Evolutionary conservation across 2,113 vertebrate genomes (phyloP), one percentile per base, ranked within the genome.

Genomic region (Xenus cinereus): DNA sequence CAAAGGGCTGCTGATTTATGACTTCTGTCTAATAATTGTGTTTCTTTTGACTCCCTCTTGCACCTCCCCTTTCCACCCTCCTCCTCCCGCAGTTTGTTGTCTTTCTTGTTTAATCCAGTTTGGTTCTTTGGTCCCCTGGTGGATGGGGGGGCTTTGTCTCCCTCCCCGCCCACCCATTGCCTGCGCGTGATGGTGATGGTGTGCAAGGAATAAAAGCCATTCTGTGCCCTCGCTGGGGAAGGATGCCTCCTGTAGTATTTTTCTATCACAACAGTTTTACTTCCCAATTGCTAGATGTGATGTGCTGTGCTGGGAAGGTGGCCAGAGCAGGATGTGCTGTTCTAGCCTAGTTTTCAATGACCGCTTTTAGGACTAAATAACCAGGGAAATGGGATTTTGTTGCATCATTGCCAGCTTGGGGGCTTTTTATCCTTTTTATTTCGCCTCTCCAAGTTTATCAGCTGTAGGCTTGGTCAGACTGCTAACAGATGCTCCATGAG

Each of bases 101-200:
- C 30, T 79, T 78, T 51, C 75, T 78, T 72, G 19, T 51, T 81
- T 46, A 16, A 5, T 51, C 41, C 32, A 33, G 14, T 83, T 80
- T 68, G 26, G 13, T 74, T 23, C 37, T 80, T 86, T 62, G n/a
- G 60, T 81, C 64, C 2, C 4, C 8, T 81, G 51, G 13, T 68
- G 32, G 72, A 8, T 21, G 50, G 56, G 20, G 20, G 17, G 20
- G 72, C 32, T 69, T 57, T 66, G 46, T 66, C 66, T 73, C 87
- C 23, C 16, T 23, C 45, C 32, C 68, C 7, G 23, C 35, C 72
- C 43, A 41, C 60, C 32, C 4, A 1, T 28, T 86, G 57, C 39
- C 14, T 54, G 17, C 0, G 0, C 0, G 1, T 83, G 75, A 71
- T 0, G 0, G 8, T 64, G 41, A 21, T 43, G 28, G 15, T 63